Evolutionary conservation across 2,888 invertebrate species (phyloP), one percentile per base, ranked within the genome.

Genomic region (Cerastoderma edule): DNA sequence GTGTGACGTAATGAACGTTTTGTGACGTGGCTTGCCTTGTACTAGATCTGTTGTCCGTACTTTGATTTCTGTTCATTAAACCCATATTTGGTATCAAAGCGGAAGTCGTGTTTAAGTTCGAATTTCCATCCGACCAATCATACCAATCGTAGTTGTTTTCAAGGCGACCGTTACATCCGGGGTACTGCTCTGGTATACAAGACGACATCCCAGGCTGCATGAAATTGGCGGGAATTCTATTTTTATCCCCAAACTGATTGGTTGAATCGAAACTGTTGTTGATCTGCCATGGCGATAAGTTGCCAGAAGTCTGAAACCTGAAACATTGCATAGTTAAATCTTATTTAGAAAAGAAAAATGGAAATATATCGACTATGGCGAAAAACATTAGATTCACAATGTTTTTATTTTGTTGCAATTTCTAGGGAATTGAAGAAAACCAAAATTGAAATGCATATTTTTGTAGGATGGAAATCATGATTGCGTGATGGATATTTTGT

Each of bases 61-160:
- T 60, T 60, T 60, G 60, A 60, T 60, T 60, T 60, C 60, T 60
- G 60, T 39, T 39, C 60, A 39, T 39, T 60, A 33, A 33, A 39
- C 60, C 27, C 22, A 60, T 33, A 39, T 24, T 60, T 2, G 35
- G 60, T 22, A 60, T 39, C 13, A 60, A 28, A 24, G 33, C 39
- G 39, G 60, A 60, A 60, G 60, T 24, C 39, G 27, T 27, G 39
- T 35, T 60, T 56, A 19, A 24, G 22, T 50, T 50, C 3, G 39
- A 39, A 6, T 33, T 35, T 19, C 60, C 60, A 3, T 60, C 35
- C 16, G 60, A 33, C 71, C 71, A 71, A 33, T 71, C 65, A 65
- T 71, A 44, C 71, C 71, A 71, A n/a, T 64, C 71, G 64, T 39
- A 65, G n/a, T 57, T 44, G 44, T 71, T 64, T 22, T 39, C 48